phyloP scores from a whole-genome alignment of 2,797 vertebrate species.

The Hyperoplus lanceolatus region DNA sequence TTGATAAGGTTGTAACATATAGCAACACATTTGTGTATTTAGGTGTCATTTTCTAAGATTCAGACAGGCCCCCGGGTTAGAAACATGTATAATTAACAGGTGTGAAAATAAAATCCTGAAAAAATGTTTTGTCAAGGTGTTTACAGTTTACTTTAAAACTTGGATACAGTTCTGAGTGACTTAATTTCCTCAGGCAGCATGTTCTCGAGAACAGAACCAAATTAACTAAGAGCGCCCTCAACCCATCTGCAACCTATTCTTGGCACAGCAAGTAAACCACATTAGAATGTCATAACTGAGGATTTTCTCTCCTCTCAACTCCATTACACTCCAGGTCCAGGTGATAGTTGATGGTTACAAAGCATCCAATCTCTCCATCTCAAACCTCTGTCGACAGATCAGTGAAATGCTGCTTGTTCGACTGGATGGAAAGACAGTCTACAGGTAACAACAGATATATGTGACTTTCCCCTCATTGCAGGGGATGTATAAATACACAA shows the following conservation, averaged over 20 bases:
- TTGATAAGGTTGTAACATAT: conserved; percentile 87
- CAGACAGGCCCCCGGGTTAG: not conserved
- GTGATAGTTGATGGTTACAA: conserved; percentile 88
- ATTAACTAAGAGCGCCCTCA: not conserved
- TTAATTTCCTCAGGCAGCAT: not conserved
- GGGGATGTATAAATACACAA: not conserved
- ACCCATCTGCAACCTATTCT: not conserved
- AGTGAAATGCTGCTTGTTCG: conserved; percentile 87
- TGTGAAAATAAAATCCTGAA: not conserved
- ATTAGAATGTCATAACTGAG: not conserved
- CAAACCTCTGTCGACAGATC: conserved; percentile 84
- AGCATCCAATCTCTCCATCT: conserved; percentile 82
- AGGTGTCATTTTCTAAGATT: too few relatives aligned
- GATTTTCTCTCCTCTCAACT: conserved; percentile 4
- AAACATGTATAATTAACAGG: not conserved
- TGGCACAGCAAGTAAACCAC: not conserved
- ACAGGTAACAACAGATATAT: conserved; percentile 66
- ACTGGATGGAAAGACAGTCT: conserved; percentile 86
- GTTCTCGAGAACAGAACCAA: not conserved
- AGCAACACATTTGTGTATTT: not conserved
- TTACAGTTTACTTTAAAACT: conserved; percentile 1
- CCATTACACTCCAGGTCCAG: conserved; percentile 83
- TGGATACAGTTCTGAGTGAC: not conserved
- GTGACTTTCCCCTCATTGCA: not conserved
- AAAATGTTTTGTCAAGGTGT: not conserved